These are phyloP conservation scores for Rhadina sibilatrix DNA, from an alignment of 2,113 vertebrate species.

Conservation along the genomic window DNA sequence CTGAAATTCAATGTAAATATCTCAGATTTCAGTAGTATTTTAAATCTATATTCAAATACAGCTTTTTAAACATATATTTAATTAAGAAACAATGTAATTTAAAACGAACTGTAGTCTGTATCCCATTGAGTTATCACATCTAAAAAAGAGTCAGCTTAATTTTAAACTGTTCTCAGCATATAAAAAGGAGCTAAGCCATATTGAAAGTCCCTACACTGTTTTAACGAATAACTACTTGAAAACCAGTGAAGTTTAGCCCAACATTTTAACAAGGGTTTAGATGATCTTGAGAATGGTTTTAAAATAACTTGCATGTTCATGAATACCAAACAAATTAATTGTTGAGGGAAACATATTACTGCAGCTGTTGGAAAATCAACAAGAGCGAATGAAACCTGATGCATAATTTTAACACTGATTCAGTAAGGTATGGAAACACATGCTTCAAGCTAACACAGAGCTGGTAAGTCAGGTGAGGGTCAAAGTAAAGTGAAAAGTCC, in stretches of 20 bases:
- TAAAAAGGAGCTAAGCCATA: neutral
- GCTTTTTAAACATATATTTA: neutral
- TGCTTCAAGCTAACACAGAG: neutral
- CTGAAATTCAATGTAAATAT: neutral
- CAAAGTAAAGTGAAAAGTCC: neutral
- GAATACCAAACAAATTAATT: neutral
- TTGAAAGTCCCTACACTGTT: neutral
- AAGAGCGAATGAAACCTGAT: neutral
- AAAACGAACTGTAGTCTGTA: neutral
- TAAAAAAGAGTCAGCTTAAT: neutral
- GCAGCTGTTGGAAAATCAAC: neutral
- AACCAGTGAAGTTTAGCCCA: neutral
- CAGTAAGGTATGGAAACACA: neutral
- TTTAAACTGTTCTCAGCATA: neutral
- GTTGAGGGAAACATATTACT: neutral
- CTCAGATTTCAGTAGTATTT: neutral
- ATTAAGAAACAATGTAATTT: neutral
- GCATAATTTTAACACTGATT: neutral
- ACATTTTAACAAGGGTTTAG: neutral
- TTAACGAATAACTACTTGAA: neutral
- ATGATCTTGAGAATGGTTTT: neutral
- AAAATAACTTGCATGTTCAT: neutral
- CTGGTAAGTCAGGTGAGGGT: neutral
- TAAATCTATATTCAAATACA: neutral
- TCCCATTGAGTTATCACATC: neutral